Evolutionary conservation across 2,113 vertebrate genomes (phyloP), one percentile per base, ranked within the genome.

Genomic region (Halichoeres trimaculatus): DNA sequence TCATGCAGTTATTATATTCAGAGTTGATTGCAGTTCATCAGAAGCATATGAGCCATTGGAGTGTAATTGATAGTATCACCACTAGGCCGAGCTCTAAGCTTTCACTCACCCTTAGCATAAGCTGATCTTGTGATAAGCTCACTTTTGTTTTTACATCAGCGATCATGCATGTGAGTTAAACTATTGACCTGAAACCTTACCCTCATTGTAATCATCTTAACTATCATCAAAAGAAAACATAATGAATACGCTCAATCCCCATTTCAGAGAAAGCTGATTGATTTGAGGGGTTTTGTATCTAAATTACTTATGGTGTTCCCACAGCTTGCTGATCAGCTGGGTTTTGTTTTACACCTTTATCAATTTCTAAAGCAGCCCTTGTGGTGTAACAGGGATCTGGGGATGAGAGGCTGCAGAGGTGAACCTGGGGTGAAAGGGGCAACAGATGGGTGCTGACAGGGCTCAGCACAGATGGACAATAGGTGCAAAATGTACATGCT

Each of bases 81-180:
- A 88, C 86, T 84, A 91, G 86, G 84, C 65, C 43, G 88, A 80
- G 85, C 85, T 55, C 69, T 87, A 69, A 77, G 41, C 52, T 58
- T 76, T 72, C 24, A 8, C 40, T 50, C 53, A 19, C n/a, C 36
- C 45, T 17, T 24, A 22, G 26, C 53, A 62, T 23, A 30, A 36
- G 55, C 20, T 20, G 55, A 68, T 53, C 10, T 38, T 23, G 43
- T 60, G 23, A 53, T 51, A 59, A 35, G 1, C 26, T 71, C 16
- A 13, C 67, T 50, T 5, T 53, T 61, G 23, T 57, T 82, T 36
- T 73, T 60, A 9, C 43, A 16, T 26, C 26, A 57, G 43, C 22
- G n/a, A 54, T 67, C 26, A 30, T 11, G 35, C 35, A 60, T 19
- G 1, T 14, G 4, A 30, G 13, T 58, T 41, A 36, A 23, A 63